Evolutionary conservation across 1,140 invertebrate genomes (phyloP), one percentile per base, ranked within the genome.

Genomic region (Psilanteris sp.): DNA sequence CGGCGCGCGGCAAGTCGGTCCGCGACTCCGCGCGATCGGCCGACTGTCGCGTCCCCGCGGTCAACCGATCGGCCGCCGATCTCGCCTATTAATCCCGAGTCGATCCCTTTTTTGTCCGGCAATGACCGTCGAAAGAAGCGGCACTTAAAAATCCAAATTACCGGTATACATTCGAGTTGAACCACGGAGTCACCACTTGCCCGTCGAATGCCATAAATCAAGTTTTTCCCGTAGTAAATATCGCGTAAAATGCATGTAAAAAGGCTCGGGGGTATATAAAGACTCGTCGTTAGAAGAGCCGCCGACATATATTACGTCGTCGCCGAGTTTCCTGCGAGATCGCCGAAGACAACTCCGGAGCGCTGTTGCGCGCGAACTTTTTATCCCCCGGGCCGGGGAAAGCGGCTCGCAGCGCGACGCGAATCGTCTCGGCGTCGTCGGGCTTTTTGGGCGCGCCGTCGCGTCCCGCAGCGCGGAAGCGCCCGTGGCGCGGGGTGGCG

Each of bases 401-500:
- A 77, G 48, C 66, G 67, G 27, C 66, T 59, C 39, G 44, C 61
- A 67, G 64, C 66, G 64, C 66, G 52, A 70, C 48, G 54, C 62
- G 48, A 67, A 39, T 22, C n/a, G 31, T 72, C 68, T 48, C 24
- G 43, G 26, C 41, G 54, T 66, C 73, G 43, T 36, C 55, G n/a
- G n/a, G n/a, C 50, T 70, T 66, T 70, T 70, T 57, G 59, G 52
- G 36, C 39, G 48, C n/a, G n/a, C n/a, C n/a, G n/a, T n/a, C n/a
- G n/a, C n/a, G n/a, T n/a, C 81, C 79, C 46, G 81, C 77, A 83
- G 77, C 79, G 81, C 81, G 77, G 80, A 80, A 82, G 77, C 81
- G 73, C 73, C 74, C 48, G 73, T 46, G 70, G 78, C n/a, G n/a
- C n/a, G n/a, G n/a, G n/a, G n/a, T n/a, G n/a, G n/a, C n/a, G n/a